Evolutionary conservation across 2,888 invertebrate species (phyloP).

Genomic region (Caenorhabditis imperialis): DNA sequence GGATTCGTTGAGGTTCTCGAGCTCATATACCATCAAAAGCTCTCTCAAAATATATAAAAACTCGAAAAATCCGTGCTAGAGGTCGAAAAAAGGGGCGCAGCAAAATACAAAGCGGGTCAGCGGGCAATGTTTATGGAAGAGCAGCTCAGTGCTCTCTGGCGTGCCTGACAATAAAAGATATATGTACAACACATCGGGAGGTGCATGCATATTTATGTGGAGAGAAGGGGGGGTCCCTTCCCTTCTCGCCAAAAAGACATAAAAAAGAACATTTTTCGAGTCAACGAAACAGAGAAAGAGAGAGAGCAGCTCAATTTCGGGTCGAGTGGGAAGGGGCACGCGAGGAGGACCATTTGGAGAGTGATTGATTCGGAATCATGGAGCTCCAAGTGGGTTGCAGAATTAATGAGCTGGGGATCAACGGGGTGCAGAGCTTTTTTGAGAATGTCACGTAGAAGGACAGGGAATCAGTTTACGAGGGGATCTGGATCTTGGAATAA

Average conservation of each 20-base stretch:
- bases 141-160: slow-evolving; percentile 8
- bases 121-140: slow-evolving; percentile 14
- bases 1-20: too few relatives aligned
- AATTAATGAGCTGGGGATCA: not conserved
- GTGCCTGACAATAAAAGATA: slow-evolving; percentile 27
- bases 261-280: slow-evolving; percentile 17
- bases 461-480: too few relatives aligned
- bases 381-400: too few relatives aligned
- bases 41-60: too few relatives aligned
- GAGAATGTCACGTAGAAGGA: too few relatives aligned
- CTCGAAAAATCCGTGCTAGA: too few relatives aligned
- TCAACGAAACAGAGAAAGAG: slow-evolving; percentile 21
- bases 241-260: not conserved
- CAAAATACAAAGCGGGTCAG: slow-evolving; percentile 22
- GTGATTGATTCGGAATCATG: slow-evolving; percentile 1
- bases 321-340: slow-evolving; percentile 11
- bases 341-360: slow-evolving; percentile 11
- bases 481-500: too few relatives aligned
- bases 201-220: slow-evolving; percentile 29
- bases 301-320: slow-evolving; percentile 36
- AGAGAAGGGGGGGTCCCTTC: not conserved
- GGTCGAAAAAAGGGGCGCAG: too few relatives aligned
- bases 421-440: too few relatives aligned
- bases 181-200: slow-evolving; percentile 29
- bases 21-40: too few relatives aligned